Base-by-base conservation (phyloP, 2,113 vertebrate genomes). In the Lasiurus cinereus region DNA sequence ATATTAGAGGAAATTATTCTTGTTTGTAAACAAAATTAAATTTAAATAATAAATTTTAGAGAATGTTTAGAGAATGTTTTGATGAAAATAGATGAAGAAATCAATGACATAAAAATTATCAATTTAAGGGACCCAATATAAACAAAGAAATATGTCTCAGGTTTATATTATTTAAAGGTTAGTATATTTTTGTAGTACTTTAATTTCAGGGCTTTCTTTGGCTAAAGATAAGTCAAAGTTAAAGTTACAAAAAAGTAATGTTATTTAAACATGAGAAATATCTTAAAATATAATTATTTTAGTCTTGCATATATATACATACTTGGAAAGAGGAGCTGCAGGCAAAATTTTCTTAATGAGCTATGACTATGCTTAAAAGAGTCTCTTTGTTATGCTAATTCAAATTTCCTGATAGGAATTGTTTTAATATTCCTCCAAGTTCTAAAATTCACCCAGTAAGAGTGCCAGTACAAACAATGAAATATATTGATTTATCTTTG, bases 271-370 rank as follows among this genome's bases (percentile, higher is more conserved):
- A 88, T 36, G 73, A 33, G 14, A 88, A 94, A 85, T 83, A n/a
- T 83, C 80, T 92, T 88, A 64, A 93, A 93, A 85, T 94, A 83
- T 83, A 93, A 91, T 83, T 73, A 92, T 52, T 90, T 79, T 52
- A 22, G 21, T 73, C 66, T 79, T 94, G 83, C 56, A 88, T 77
- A 93, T 95, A 66, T 88, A 92, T 89, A 90, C 59, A 36, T 48
- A 91, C 11, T 88, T 62, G 33, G 73, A 82, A 29, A 89, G 14
- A 86, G 15, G 50, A 88, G 69, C 96, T 88, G 8, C 73, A 91
- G 95, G 96, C 95, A 94, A 12, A 93, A 19, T 96, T 85, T 96
- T 97, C 89, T 96, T 97, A 97, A 96, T 96, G 95, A 97, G 66
- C 94, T 95, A 62, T 96, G 91, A 95, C 95, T 69, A 27, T 77